phyloP scores from a whole-genome alignment of 2,797 vertebrate species.

The Apodemus agrarius region DNA sequence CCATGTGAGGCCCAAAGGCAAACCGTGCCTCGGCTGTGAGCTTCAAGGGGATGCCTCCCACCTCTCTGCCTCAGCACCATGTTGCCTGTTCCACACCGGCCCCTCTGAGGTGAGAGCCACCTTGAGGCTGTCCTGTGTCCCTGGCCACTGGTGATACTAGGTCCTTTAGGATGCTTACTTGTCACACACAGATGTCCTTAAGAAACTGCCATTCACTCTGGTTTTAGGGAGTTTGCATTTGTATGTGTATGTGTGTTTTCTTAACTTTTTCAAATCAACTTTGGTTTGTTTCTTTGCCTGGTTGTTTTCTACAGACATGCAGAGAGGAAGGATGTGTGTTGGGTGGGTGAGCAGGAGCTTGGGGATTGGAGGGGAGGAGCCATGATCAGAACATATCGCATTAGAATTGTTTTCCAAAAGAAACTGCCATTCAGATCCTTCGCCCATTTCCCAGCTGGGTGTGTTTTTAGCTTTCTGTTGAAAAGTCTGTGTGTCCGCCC shows the following conservation, averaged over 20 bases:
- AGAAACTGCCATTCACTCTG: neutral
- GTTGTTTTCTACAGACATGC: neutral
- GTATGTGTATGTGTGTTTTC: neutral
- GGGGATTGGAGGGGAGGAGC: neutral
- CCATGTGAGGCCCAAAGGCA: neutral
- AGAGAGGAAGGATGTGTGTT: neutral
- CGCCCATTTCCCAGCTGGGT: neutral
- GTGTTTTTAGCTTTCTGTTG: neutral
- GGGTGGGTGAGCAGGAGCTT: neutral
- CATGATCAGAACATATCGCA: neutral
- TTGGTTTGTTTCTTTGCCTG: neutral
- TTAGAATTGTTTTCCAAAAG: neutral
- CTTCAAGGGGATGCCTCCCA: neutral
- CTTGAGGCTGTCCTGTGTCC: neutral
- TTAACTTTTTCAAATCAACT: neutral
- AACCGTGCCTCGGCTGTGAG: neutral
- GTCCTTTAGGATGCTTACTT: neutral
- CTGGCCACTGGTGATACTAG: neutral
- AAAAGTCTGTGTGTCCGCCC: neutral
- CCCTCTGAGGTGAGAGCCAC: neutral
- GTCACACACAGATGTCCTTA: neutral
- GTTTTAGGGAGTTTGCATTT: neutral
- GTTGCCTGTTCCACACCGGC: neutral
- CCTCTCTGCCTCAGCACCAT: neutral
- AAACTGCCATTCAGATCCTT: neutral